These are phyloP conservation scores for Heliconius congener DNA, from an alignment of 1,140 invertebrate species.

Conservation along the genomic window DNA sequence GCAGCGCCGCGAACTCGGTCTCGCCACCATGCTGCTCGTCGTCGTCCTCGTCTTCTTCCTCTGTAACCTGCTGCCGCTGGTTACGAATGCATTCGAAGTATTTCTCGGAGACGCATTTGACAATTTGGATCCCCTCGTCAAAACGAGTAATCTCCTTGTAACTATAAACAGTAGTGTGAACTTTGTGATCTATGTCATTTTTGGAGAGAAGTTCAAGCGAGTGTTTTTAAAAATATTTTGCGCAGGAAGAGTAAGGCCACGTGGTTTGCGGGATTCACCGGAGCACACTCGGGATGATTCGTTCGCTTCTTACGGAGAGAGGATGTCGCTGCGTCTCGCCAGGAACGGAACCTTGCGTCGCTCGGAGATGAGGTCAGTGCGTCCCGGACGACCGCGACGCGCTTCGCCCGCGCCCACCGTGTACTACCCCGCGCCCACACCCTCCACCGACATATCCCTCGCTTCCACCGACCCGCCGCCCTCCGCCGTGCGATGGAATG, in stretches of 20 bases:
- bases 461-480: slow-evolving; percentile 46
- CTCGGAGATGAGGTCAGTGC: slow-evolving; percentile 44
- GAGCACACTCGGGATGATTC: slow-evolving; percentile 89
- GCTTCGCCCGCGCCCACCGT: slow-evolving; percentile 59
- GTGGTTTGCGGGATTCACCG: slow-evolving; percentile 85
- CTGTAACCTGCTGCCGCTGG: slow-evolving; percentile 95
- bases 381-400: slow-evolving; percentile 42
- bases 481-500: slow-evolving; percentile 50
- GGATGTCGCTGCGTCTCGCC: slow-evolving; percentile 85
- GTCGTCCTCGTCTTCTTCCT: slow-evolving; percentile 97
- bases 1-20: slow-evolving; percentile 92
- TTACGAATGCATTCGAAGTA: slow-evolving; percentile 93
- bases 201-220: slow-evolving; percentile 97
- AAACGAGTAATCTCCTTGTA: slow-evolving; percentile 94
- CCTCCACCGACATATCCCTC: slow-evolving; percentile 50
- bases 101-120: slow-evolving; percentile 85
- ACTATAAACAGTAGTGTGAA: slow-evolving; percentile 98
- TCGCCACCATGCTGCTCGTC: slow-evolving; percentile 96
- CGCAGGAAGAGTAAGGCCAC: slow-evolving; percentile 81
- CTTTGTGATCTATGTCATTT: slow-evolving; percentile 98
- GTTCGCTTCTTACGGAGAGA: slow-evolving; percentile 87
- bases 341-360: slow-evolving; percentile 77
- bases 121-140: slow-evolving; percentile 89
- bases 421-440: slow-evolving; percentile 65
- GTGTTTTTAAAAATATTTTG: slow-evolving; percentile 94